phyloP scores from a whole-genome alignment of 2,113 vertebrate species.

The Tragulus kanchil region DNA sequence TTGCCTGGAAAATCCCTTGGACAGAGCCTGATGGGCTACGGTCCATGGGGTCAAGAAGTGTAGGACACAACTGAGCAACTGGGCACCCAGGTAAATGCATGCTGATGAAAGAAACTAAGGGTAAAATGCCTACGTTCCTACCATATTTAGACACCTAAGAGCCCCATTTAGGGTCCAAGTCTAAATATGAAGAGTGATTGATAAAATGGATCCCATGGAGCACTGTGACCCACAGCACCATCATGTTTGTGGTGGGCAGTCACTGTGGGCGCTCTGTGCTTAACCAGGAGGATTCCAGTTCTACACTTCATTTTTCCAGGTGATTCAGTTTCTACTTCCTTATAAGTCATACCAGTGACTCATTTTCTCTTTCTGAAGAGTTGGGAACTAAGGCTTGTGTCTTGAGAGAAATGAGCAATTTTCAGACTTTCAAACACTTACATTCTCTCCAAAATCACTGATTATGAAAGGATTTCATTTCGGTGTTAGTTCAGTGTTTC shows the following conservation, averaged over 20 bases:
- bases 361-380: conserved; percentile 28
- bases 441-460: conserved; percentile 58
- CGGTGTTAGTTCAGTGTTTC: conserved; percentile 63
- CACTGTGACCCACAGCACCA: background rate
- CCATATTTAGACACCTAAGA: background rate
- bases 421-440: conserved; percentile 68
- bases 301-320: background rate
- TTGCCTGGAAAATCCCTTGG: background rate
- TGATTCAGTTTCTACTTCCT: conserved; percentile 18
- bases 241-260: accelerated
- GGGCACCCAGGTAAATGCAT: background rate
- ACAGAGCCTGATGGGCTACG: background rate
- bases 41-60: background rate
- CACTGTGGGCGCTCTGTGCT: background rate
- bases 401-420: conserved; percentile 71
- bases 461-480: conserved; percentile 73
- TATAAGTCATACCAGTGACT: background rate
- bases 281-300: background rate
- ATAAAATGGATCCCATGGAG: background rate
- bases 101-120: background rate
- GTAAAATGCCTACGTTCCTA: too few species aligned
- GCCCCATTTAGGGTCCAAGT: background rate
- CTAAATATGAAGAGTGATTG: too few species aligned
- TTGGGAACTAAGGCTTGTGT: conserved; percentile 31
- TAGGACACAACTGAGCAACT: background rate